Conservation (phyloP, 2,888 invertebrate genomes). For the Mythimna ferrago region DNA sequence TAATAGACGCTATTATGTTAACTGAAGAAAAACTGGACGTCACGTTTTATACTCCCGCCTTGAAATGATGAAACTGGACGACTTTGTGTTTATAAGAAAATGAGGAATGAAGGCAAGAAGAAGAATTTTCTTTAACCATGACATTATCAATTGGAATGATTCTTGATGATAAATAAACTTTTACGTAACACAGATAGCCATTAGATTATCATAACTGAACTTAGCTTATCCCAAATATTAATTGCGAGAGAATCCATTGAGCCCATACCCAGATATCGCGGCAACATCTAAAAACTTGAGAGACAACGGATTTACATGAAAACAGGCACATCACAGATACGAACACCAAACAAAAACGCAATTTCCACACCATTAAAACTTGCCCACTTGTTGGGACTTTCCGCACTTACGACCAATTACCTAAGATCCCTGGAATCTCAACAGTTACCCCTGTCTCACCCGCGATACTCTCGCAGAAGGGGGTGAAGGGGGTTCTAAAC, state of each 20-base stretch:
- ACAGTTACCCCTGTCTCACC: constrained; percentile 25
- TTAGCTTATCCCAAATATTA: not conserved
- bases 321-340: constrained; percentile 78
- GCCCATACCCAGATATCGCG: constrained; percentile 1
- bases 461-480: constrained; percentile 3
- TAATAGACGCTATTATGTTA: constrained; percentile 58
- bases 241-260: not conserved
- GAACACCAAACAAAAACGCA: constrained; percentile 82
- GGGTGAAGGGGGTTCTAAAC: constrained; percentile 56
- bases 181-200: not conserved
- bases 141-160: too few relatives aligned
- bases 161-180: not conserved
- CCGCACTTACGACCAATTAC: constrained; percentile 60
- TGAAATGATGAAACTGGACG: constrained; percentile 11
- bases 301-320: constrained; percentile 75
- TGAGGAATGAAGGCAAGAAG: not conserved
- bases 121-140: not conserved
- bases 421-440: constrained; percentile 55
- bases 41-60: constrained; percentile 27
- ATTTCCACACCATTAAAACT: constrained; percentile 86
- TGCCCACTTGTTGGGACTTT: constrained; percentile 78
- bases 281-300: constrained; percentile 53
- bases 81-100: constrained; percentile 25
- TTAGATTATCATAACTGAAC: not conserved
- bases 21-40: constrained; percentile 34